Percentiles rank a stretch among this genome's conserved stretches.
phyloP scores from a whole-genome alignment of 64 coral and sea anemone species.

The Montipora capricornis region DNA sequence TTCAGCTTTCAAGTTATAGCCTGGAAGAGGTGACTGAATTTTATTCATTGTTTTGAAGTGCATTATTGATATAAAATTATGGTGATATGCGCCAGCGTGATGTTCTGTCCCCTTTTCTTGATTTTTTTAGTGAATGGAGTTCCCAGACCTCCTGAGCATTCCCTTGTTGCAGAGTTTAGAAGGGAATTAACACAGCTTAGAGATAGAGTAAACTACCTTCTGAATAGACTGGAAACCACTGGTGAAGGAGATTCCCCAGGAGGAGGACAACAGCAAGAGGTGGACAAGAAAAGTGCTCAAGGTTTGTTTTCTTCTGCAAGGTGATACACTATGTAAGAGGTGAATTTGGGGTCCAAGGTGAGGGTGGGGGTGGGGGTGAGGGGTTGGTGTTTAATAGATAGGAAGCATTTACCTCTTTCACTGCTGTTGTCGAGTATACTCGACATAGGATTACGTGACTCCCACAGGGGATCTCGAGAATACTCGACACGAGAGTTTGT shows the following conservation, averaged over 20 bases:
- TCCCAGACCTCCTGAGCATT: conserved; percentile 92
- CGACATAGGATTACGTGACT: no score
- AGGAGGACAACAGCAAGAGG: conserved; percentile 24
- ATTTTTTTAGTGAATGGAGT: conserved; percentile 82
- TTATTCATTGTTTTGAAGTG: no score
- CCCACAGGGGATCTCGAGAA: no score
- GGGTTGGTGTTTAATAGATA: no score
- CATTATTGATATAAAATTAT: no score
- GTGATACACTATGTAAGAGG: neutral
- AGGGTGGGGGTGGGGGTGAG: no score
- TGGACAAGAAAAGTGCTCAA: neutral
- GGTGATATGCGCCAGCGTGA: no score
- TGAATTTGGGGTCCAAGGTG: neutral
- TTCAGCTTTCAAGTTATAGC: no score
- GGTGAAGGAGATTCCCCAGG: neutral
- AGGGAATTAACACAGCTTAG: conserved; percentile 85
- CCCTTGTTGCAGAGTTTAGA: conserved; percentile 91
- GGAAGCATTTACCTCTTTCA: no score
- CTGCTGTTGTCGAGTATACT: no score
- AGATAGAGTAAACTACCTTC: conserved; percentile 85
- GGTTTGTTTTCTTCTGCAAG: neutral
- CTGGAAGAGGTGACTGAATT: no score
- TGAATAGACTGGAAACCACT: conserved; percentile 77
- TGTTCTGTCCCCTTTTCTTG: neutral
- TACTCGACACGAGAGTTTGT: no score